Percentiles rank a stretch among this genome's conserved stretches.
Evolutionary conservation across 37 sponge, comb jelly and placozoan species (phyloP).

Genomic region (Axinella damicornis): DNA sequence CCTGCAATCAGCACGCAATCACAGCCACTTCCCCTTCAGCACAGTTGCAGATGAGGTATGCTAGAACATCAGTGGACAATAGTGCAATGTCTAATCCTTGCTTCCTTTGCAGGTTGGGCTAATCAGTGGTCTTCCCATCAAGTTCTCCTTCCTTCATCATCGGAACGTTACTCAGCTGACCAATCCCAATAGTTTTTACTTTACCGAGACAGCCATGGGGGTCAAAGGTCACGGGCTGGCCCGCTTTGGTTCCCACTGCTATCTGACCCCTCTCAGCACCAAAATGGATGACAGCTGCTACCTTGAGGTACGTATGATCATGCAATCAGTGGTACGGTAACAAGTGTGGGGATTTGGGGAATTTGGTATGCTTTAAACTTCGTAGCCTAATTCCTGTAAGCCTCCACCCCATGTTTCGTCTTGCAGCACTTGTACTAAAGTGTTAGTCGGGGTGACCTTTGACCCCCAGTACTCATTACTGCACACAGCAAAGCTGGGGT

Average conservation of each 20-base stretch:
- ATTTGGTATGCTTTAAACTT: too few species aligned
- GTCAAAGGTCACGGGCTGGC: slow-evolving; percentile 84
- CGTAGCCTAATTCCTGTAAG: too few species aligned
- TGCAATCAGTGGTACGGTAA: too few species aligned
- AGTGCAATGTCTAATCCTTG: not conserved
- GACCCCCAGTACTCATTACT: too few species aligned
- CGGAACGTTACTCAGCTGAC: slow-evolving; percentile 67
- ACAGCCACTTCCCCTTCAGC: slow-evolving; percentile 78
- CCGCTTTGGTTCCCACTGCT: slow-evolving; percentile 76
- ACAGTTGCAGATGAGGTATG: slow-evolving; percentile 77
- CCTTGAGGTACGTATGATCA: slow-evolving; percentile 75
- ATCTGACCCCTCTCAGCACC: slow-evolving; percentile 80
- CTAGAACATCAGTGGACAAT: too few species aligned
- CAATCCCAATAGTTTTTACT: slow-evolving; percentile 80
- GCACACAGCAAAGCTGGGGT: too few species aligned
- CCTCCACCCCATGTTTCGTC: too few species aligned
- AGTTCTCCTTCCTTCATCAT: slow-evolving; percentile 62
- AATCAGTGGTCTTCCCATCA: slow-evolving; percentile 63
- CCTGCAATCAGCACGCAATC: slow-evolving; percentile 43
- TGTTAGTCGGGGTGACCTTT: too few species aligned
- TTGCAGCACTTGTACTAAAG: too few species aligned
- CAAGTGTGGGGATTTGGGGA: too few species aligned
- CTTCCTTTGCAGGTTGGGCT: slow-evolving; percentile 64
- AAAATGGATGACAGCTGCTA: slow-evolving; percentile 80
- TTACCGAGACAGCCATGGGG: slow-evolving; percentile 85